Evolutionary conservation across 2,888 invertebrate genomes (phyloP), one percentile per base, ranked within the genome.

Genomic region (Xanthorhoe designata): DNA sequence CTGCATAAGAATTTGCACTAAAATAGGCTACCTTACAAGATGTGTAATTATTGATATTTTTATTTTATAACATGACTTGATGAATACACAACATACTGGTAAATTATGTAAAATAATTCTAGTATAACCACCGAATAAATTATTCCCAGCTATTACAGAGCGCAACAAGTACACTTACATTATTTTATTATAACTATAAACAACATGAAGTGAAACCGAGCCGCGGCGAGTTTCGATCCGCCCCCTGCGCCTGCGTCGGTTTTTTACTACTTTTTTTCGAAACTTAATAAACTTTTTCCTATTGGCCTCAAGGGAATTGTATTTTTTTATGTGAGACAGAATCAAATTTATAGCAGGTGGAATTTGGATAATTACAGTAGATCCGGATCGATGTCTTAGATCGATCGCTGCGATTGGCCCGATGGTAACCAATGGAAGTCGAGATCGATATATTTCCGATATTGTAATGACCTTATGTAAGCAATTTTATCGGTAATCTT

Each of bases 281-380:
- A 77, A 72, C 73, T 82, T 87, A 88, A 87, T 90, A 90, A 87
- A 89, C 90, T 91, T 92, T 92, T 92, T 91, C 88, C 90, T 89
- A 92, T 92, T 91, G 92, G 92, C 85, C 83, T 80, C 78, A 79
- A 86, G 86, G 86, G 80, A 88, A 91, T 91, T 90, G 89, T 88
- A 83, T 61, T 64, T 77, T 83, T 87, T 88, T 87, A 81, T 86
- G 78, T 63, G 75, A 76, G 76, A 78, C 75, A 73, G 78, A 87
- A 89, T 91, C 84, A 90, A 90, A 92, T 93, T 92, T 91, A 92
- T 92, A 90, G 91, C 89, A 87, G 88, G 87, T 88, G 87, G 79
- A 85, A 83, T 83, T 74, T 72, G 78, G 81, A 64, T 82, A 82
- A 82, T 81, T 84, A 74, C 82, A 75, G 76, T 78, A 77, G 74